Conservation (phyloP, 2,888 invertebrate genomes). For the Tenthredo distinguenda region DNA sequence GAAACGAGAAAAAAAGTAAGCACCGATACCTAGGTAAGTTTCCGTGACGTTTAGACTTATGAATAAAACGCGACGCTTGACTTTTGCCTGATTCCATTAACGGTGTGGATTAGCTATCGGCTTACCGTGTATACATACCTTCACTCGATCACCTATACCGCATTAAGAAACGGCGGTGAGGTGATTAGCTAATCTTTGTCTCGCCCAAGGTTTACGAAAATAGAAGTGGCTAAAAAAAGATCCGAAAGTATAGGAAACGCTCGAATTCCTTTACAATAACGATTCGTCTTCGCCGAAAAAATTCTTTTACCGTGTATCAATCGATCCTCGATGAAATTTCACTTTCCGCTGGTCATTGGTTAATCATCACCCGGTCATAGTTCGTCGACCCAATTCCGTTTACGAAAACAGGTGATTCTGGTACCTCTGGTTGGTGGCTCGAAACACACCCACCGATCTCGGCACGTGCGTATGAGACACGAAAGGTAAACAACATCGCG, state of each 20-base stretch:
- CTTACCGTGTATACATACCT: neutral
- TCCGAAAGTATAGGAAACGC: neutral
- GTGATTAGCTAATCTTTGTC: neutral
- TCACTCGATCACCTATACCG: neutral
- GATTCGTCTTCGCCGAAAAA: too few species aligned
- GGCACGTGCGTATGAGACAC: slow-evolving; percentile 1
- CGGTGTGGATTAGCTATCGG: neutral
- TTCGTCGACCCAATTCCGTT: neutral
- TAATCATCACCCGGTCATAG: neutral
- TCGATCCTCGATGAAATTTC: neutral
- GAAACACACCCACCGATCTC: neutral
- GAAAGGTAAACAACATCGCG: slow-evolving; percentile 5
- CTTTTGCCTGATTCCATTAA: slow-evolving; percentile 35
- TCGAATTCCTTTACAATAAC: neutral
- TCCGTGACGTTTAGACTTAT: slow-evolving; percentile 25
- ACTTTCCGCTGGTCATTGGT: neutral
- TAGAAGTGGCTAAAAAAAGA: neutral
- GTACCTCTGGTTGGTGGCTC: neutral
- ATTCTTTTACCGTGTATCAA: too few species aligned
- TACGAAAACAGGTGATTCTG: neutral
- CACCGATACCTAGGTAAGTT: neutral
- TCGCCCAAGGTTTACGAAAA: neutral
- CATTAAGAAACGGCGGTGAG: neutral
- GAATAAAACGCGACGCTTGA: slow-evolving; percentile 26
- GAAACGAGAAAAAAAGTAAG: neutral